phyloP scores from a whole-genome alignment of 1,140 invertebrate species.

The Drosophila willistoni region DNA sequence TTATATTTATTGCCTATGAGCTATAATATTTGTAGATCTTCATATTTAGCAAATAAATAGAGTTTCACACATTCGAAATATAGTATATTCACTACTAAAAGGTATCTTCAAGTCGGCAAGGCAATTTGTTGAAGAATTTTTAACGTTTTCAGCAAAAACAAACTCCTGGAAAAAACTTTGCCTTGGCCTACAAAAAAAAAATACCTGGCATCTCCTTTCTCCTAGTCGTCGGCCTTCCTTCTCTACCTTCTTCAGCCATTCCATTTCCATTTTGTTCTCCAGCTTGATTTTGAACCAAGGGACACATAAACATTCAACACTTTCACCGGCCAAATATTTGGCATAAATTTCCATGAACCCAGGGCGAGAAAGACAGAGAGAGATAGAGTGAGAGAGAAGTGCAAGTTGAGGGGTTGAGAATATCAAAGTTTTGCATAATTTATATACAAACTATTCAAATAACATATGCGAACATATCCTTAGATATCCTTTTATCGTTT shows the following conservation, averaged over 20 bases:
- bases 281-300: constrained; percentile 5
- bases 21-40: too few relatives aligned
- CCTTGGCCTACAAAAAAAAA: not conserved
- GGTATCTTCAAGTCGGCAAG: not conserved
- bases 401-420: not conserved
- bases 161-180: constrained; percentile 1
- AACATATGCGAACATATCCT: constrained; percentile 39
- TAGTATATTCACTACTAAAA: not conserved
- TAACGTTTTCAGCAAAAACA: not conserved
- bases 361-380: not conserved
- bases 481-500: constrained; percentile 35
- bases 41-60: too few relatives aligned
- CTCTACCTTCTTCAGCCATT: not conserved
- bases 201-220: not conserved
- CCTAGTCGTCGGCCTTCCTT: not conserved
- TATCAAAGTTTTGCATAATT: constrained; percentile 65
- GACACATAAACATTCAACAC: constrained; percentile 52
- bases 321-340: constrained; percentile 72
- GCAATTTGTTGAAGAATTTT: not conserved
- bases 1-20: too few relatives aligned
- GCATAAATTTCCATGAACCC: constrained; percentile 50
- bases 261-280: not conserved
- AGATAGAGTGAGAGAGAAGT: not conserved
- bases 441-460: constrained; percentile 71
- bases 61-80: too few relatives aligned